Percentiles rank a stretch among this genome's conserved stretches.
These are phyloP conservation scores for Cheilosia urbana DNA, from an alignment of 2,888 invertebrate species.

Conservation along the genomic window DNA sequence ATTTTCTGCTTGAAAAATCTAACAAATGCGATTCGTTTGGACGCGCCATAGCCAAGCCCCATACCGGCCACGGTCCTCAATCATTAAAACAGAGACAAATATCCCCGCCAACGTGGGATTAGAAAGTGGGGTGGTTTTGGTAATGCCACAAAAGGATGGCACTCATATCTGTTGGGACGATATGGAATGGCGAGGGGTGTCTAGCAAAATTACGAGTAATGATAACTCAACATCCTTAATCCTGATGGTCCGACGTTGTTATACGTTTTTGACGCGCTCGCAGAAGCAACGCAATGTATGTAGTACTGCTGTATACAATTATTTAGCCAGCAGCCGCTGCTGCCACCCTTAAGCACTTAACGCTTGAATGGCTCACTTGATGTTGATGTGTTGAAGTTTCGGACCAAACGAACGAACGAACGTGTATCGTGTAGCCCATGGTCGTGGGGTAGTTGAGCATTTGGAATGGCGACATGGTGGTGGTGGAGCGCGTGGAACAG, in stretches of 20 bases:
- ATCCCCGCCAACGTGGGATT: conserved; percentile 19
- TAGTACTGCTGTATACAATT: conserved; percentile 21
- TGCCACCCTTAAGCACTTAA: conserved; percentile 58
- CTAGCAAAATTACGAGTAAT: conserved; percentile 62
- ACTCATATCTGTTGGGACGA: conserved; percentile 38
- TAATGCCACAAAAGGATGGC: conserved; percentile 56
- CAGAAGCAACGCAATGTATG: conserved; percentile 9
- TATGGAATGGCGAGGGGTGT: conserved; percentile 8
- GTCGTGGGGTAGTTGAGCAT: neutral
- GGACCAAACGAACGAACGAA: conserved; percentile 31
- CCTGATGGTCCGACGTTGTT: conserved; percentile 67
- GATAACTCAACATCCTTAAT: conserved; percentile 73
- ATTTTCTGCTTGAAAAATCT: conserved; percentile 68
- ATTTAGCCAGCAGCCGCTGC: neutral
- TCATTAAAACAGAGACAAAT: conserved; percentile 70
- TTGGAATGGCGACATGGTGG: neutral
- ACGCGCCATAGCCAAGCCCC: neutral
- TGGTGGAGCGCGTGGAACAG: neutral
- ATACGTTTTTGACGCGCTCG: conserved; percentile 56
- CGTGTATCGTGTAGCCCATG: neutral
- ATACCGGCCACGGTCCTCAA: conserved; percentile 23
- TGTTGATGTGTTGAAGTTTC: conserved; percentile 65
- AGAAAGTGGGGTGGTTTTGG: conserved; percentile 12
- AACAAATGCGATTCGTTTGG: conserved; percentile 57
- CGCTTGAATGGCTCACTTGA: conserved; percentile 69